phyloP scores from a whole-genome alignment of 2,797 vertebrate species.

The Zalophus californianus region DNA sequence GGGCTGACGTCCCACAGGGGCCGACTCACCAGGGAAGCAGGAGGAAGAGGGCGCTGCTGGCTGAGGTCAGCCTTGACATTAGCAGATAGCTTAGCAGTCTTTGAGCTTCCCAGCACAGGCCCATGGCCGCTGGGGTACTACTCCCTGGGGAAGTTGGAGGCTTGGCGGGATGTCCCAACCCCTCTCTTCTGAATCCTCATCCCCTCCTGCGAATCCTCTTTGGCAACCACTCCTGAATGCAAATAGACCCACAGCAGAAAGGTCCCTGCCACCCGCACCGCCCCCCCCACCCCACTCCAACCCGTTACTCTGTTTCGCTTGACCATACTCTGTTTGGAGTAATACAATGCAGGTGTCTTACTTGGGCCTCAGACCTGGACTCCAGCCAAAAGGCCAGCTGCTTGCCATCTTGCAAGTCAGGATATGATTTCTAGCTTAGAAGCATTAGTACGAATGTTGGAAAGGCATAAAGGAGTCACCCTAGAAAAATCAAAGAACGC shows the following conservation, averaged over 20 bases:
- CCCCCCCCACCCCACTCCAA: background rate
- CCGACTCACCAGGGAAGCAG: slow-evolving; percentile 47
- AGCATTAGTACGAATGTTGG: slow-evolving; percentile 26
- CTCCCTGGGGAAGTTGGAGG: background rate
- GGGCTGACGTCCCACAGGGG: slow-evolving; percentile 48
- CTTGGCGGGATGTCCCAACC: background rate
- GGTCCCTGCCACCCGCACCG: background rate
- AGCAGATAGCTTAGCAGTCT: slow-evolving; percentile 49
- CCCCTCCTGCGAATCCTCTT: background rate
- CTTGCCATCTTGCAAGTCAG: slow-evolving; percentile 67
- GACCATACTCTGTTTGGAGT: background rate
- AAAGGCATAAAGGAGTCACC: slow-evolving; percentile 53
- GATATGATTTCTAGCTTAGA: slow-evolving; percentile 77
- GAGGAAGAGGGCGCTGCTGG: slow-evolving; percentile 29
- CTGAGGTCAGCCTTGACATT: slow-evolving; percentile 67
- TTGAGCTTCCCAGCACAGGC: background rate
- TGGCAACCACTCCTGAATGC: background rate
- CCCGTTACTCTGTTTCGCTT: background rate
- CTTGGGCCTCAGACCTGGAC: slow-evolving; percentile 66
- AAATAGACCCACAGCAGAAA: background rate
- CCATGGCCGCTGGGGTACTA: background rate
- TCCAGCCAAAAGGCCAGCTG: slow-evolving; percentile 69
- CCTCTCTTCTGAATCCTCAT: background rate
- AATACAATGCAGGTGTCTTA: slow-evolving; percentile 24
- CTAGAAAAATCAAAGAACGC: slow-evolving; percentile 65